Evolutionary conservation across 2,888 invertebrate species (phyloP).

Genomic region (Drosophila differens): DNA sequence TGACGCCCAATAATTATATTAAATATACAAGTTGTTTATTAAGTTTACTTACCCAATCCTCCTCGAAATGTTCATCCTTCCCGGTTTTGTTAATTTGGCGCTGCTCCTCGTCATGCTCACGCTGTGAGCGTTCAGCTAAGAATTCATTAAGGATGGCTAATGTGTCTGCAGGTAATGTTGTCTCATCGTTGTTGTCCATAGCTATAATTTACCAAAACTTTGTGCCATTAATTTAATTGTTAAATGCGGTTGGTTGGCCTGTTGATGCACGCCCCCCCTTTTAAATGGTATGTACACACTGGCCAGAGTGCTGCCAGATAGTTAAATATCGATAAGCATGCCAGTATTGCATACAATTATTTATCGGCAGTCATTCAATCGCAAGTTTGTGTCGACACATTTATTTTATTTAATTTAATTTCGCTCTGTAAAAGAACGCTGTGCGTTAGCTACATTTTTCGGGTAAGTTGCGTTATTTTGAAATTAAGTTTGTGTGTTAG

Average conservation of each 20-base stretch:
- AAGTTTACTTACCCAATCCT: constrained; percentile 90
- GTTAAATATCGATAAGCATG: constrained; percentile 29
- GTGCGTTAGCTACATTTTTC: constrained; percentile 21
- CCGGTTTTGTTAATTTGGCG: constrained; percentile 79
- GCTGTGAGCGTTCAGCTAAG: constrained; percentile 89
- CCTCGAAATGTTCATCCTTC: constrained; percentile 88
- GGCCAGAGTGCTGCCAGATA: background rate
- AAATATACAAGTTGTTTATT: background rate
- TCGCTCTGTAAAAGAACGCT: constrained; percentile 37
- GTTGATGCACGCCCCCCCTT: background rate
- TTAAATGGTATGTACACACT: constrained; percentile 36
- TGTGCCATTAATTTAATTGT: constrained; percentile 10
- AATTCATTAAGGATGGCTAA: constrained; percentile 92
- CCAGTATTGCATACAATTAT: background rate
- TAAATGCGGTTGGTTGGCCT: constrained; percentile 6
- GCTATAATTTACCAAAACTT: constrained; percentile 1
- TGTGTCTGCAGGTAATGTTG: constrained; percentile 89
- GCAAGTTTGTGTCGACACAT: constrained; percentile 45
- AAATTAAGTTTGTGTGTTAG: background rate
- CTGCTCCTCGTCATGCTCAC: constrained; percentile 87
- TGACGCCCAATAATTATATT: background rate
- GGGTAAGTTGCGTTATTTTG: constrained; percentile 32
- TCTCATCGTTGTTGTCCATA: constrained; percentile 87
- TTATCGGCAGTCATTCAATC: constrained; percentile 42
- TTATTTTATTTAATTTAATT: constrained; percentile 49